A percentile compares a stretch with the other conserved stretches of the same genome.
Evolutionary conservation across 2,888 invertebrate genomes (phyloP).

Genomic region (Cataglyphis albicans): DNA sequence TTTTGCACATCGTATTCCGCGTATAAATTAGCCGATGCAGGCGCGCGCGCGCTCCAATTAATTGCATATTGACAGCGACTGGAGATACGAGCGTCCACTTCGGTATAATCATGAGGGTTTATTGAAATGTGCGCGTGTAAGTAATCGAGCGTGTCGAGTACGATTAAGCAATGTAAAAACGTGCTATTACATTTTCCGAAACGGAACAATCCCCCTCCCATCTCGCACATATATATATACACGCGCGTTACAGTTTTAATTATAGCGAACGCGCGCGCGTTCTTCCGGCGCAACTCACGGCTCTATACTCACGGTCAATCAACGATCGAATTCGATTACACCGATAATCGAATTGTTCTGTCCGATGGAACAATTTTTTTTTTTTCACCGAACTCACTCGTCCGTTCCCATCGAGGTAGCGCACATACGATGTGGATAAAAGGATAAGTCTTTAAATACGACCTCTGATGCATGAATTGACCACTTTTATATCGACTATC

Average conservation of each 20-base stretch:
- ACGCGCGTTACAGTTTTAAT: constrained; percentile 49
- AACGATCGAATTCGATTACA: constrained; percentile 50
- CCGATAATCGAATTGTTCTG: constrained; percentile 52
- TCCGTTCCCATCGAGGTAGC: constrained; percentile 17
- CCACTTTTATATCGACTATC: constrained; percentile 5
- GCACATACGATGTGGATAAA: constrained; percentile 26
- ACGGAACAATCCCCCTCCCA: constrained; percentile 20
- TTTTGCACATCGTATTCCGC: constrained; percentile 55
- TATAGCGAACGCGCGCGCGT: constrained; percentile 45
- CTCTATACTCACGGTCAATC: constrained; percentile 55
- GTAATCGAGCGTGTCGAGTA: constrained; percentile 52
- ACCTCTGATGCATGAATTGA: constrained; percentile 11
- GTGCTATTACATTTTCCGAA: constrained; percentile 38
- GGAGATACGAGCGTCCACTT: constrained; percentile 28
- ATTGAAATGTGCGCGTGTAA: constrained; percentile 52
- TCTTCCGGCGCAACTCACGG: constrained; percentile 48
- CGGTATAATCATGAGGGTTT: constrained; percentile 38
- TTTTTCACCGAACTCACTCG: constrained; percentile 19
- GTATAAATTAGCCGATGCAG: constrained; percentile 61
- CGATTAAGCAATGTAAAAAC: constrained; percentile 41
- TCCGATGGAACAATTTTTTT: constrained; percentile 49
- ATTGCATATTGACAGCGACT: constrained; percentile 56
- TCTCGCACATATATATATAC: not conserved
- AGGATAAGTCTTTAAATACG: constrained; percentile 7
- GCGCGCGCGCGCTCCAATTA: constrained; percentile 48